Percentiles rank a stretch among this genome's conserved stretches.
phyloP scores from a whole-genome alignment of 2,888 invertebrate species.

The Drosophila mimetica region DNA sequence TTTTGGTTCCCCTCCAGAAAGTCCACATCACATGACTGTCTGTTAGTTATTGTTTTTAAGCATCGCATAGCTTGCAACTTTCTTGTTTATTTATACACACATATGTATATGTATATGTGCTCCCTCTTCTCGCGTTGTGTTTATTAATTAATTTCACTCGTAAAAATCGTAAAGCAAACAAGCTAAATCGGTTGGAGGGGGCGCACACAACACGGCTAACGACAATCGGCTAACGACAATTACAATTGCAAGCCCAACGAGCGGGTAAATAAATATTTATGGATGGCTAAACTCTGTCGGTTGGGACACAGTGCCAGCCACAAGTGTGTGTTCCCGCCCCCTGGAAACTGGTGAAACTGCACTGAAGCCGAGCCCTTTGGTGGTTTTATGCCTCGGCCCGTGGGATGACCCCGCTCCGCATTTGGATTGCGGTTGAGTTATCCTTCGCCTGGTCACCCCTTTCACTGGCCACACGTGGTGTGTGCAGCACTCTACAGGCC shows the following conservation, averaged over 20 bases:
- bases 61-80: slow-evolving; percentile 10
- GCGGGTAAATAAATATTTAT: slow-evolving; percentile 39
- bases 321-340: background rate
- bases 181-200: background rate
- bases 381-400: background rate
- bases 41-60: slow-evolving; percentile 12
- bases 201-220: slow-evolving; percentile 2
- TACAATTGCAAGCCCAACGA: slow-evolving; percentile 26
- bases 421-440: background rate
- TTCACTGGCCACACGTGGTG: slow-evolving; percentile 1
- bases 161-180: slow-evolving; percentile 53
- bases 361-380: slow-evolving; percentile 2
- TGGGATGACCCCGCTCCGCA: too few species aligned
- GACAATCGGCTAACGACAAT: slow-evolving; percentile 12
- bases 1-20: slow-evolving; percentile 4
- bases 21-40: slow-evolving; percentile 14
- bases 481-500: slow-evolving; percentile 13
- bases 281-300: slow-evolving; percentile 28
- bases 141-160: slow-evolving; percentile 60
- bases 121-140: slow-evolving; percentile 17
- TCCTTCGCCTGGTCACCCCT: background rate
- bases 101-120: slow-evolving; percentile 6
- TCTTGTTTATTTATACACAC: slow-evolving; percentile 4
- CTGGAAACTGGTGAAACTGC: background rate
- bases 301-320: slow-evolving; percentile 13